A percentile compares a stretch with the other conserved stretches of the same genome.
Evolutionary conservation across 2,113 vertebrate species (phyloP).

Genomic region (Bagarius yarrelli): DNA sequence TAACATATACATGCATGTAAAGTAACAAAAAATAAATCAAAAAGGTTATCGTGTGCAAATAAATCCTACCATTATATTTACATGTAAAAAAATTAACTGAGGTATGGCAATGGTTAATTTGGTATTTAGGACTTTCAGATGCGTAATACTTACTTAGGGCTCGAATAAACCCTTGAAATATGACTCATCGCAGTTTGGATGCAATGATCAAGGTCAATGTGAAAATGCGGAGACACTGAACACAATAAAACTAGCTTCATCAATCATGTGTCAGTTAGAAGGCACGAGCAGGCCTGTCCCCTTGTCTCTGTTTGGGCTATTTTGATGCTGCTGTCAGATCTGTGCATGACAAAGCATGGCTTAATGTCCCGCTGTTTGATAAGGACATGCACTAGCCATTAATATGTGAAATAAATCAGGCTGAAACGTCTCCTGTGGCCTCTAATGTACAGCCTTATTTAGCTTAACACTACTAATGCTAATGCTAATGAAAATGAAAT

Average conservation of each 20-base stretch:
- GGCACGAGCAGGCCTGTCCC: slow-evolving; percentile 15
- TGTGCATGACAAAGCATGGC: slow-evolving; percentile 33
- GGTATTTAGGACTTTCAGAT: no score
- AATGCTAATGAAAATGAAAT: slow-evolving; percentile 55
- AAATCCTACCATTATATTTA: background rate
- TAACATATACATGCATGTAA: no score
- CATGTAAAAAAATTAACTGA: background rate
- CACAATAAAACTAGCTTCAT: slow-evolving; percentile 11
- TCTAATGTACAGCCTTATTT: slow-evolving; percentile 31
- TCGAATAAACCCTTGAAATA: background rate
- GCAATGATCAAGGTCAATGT: slow-evolving; percentile 32
- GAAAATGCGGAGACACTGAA: slow-evolving; percentile 8
- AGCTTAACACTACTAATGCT: slow-evolving; percentile 59
- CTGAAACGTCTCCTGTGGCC: slow-evolving; percentile 30
- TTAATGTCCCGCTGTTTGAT: slow-evolving; percentile 53
- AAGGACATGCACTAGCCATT: slow-evolving; percentile 51
- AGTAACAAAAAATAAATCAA: background rate
- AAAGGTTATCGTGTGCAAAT: background rate
- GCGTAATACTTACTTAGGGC: background rate
- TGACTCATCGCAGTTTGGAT: slow-evolving; percentile 29
- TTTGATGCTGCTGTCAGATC: slow-evolving; percentile 26
- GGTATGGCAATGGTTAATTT: no score
- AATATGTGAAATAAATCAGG: slow-evolving; percentile 54
- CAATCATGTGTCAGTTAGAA: slow-evolving; percentile 28
- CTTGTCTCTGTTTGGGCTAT: slow-evolving; percentile 14